Conservation (phyloP, 2,797 vertebrate genomes). For the Kryptopterus vitreolus region DNA sequence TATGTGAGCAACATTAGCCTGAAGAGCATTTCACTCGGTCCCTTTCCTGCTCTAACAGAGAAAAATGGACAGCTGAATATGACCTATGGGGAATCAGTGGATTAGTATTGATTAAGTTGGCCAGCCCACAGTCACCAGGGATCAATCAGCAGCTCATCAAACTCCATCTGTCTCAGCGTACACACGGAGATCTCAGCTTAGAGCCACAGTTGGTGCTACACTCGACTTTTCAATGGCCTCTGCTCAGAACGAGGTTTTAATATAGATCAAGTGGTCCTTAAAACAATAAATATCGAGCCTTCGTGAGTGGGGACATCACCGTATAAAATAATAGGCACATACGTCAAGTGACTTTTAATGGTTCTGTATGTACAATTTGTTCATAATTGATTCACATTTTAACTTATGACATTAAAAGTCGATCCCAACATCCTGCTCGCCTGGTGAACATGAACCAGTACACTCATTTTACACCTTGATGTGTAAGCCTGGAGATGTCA, state of each 20-base stretch:
- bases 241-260: not conserved
- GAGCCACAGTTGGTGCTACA: slow-evolving; percentile 23
- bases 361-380: slow-evolving; percentile 10
- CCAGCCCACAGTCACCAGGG: slow-evolving; percentile 55
- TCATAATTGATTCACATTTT: slow-evolving; percentile 17
- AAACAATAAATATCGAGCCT: slow-evolving; percentile 6
- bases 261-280: not conserved
- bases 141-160: slow-evolving; percentile 51
- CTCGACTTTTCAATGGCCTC: not conserved
- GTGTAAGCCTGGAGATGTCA: slow-evolving; percentile 44
- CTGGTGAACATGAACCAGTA: slow-evolving; percentile 2
- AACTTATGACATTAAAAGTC: slow-evolving; percentile 13
- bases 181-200: slow-evolving; percentile 36
- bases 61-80: slow-evolving; percentile 57
- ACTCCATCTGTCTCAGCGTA: slow-evolving; percentile 45
- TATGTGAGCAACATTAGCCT: slow-evolving; percentile 11
- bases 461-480: slow-evolving; percentile 14
- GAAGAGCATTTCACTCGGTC: slow-evolving; percentile 21
- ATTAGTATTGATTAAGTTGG: slow-evolving; percentile 64
- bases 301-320: not conserved
- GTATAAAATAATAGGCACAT: not conserved
- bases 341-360: not conserved
- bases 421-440: not conserved
- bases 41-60: slow-evolving; percentile 58
- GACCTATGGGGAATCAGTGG: slow-evolving; percentile 49